Evolutionary conservation across 1,140 invertebrate species (phyloP).

Genomic region (Apis cerana): DNA sequence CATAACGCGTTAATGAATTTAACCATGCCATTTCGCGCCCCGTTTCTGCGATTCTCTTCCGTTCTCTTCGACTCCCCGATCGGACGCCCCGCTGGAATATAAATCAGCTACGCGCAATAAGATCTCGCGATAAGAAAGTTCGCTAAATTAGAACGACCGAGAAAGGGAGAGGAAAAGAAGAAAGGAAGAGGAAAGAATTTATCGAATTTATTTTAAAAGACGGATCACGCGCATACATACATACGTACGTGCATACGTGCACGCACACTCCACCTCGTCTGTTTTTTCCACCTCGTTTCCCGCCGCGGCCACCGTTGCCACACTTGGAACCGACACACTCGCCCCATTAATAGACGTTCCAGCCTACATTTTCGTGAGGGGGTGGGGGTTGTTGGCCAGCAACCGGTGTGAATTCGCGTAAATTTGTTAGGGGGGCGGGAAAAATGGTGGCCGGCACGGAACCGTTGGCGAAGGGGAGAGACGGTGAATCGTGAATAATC

Average conservation of each 20-base stretch:
- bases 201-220: not conserved
- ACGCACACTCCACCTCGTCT: not conserved
- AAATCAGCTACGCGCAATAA: no score
- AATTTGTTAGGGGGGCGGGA: slow-evolving; percentile 65
- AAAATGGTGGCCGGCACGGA: slow-evolving; percentile 55
- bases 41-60: not conserved
- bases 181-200: not conserved
- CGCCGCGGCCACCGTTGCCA: slow-evolving; percentile 13
- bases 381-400: slow-evolving; percentile 43
- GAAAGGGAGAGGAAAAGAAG: no score
- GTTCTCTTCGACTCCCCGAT: no score
- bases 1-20: slow-evolving; percentile 22
- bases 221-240: not conserved
- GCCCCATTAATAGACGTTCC: slow-evolving; percentile 52
- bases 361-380: slow-evolving; percentile 39
- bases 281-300: not conserved
- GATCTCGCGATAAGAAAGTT: no score
- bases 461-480: slow-evolving; percentile 26
- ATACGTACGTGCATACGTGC: no score
- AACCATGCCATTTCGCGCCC: not conserved
- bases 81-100: no score
- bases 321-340: slow-evolving; percentile 35
- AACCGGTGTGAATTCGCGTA: slow-evolving; percentile 69
- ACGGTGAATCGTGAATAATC: slow-evolving; percentile 68
- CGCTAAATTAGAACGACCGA: no score